phyloP scores from a whole-genome alignment of 2,888 invertebrate genomes.

The Apodemia duryi region DNA sequence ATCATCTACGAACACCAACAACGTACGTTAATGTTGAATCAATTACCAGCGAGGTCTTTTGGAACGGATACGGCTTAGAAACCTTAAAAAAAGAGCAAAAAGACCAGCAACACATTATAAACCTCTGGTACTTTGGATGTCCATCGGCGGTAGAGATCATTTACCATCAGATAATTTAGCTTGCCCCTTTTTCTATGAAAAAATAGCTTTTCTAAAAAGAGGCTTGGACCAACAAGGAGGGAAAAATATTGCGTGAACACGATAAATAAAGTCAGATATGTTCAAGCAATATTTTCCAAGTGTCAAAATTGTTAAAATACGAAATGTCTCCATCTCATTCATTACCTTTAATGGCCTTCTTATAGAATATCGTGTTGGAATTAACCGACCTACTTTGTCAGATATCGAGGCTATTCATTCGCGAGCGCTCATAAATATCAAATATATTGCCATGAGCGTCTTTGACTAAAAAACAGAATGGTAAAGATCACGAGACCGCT shows the following conservation, averaged over 20 bases:
- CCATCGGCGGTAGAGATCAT: too few relatives aligned
- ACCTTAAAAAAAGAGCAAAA: too few relatives aligned
- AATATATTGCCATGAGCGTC: constrained; percentile 9
- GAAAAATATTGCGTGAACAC: background rate
- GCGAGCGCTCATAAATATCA: constrained; percentile 53
- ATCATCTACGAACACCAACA: too few relatives aligned
- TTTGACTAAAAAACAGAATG: constrained; percentile 34
- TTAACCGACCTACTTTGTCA: constrained; percentile 53
- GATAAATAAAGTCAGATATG: background rate
- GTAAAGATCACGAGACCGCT: constrained; percentile 44
- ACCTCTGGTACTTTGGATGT: too few relatives aligned
- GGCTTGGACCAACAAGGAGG: too few relatives aligned
- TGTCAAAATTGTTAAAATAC: constrained; percentile 18
- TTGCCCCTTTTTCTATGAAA: too few relatives aligned
- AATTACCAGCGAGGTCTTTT: too few relatives aligned
- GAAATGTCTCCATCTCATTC: constrained; percentile 22
- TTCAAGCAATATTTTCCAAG: background rate
- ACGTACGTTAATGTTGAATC: too few relatives aligned
- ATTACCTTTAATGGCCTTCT: constrained; percentile 34
- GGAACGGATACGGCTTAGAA: too few relatives aligned
- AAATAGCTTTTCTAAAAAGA: too few relatives aligned
- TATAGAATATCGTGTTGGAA: constrained; percentile 43
- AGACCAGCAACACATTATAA: too few relatives aligned
- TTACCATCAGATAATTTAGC: too few relatives aligned
- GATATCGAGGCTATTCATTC: constrained; percentile 43